Evolutionary conservation across 2,888 invertebrate genomes (phyloP), one percentile per base, ranked within the genome.

Genomic region (Andrena minutula): DNA sequence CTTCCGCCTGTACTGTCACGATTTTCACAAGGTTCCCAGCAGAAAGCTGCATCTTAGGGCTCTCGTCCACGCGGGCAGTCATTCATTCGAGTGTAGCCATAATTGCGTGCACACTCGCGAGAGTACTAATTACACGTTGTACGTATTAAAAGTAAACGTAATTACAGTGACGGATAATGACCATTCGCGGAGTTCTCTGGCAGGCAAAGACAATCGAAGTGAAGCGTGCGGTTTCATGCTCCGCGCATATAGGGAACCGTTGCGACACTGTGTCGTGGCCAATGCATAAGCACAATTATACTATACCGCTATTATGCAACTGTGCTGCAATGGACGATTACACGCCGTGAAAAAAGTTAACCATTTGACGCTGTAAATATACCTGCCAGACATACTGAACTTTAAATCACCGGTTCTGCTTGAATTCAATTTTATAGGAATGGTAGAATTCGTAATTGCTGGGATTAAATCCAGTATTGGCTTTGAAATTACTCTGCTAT

Each of bases 151-250:
- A 49, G 12, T 77, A 60, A 65, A 72, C 58, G 60, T 65, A 77
- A 77, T 77, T 49, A 20, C 72, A 60, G 65, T 47, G 63, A 28
- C 41, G 35, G 53, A n/a, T 53, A 64, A 63, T 76, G 56, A 71
- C 30, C 47, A 26, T 64, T 76, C 10, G 58, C 56, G 47, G n/a
- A 26, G 26, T 53, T 58, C 10, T 28, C 26, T 60, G 49, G n/a
- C 51, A 28, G 23, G 56, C 61, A 8, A 20, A 53, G 41, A 72
- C 75, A 75, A 63, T 69, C 41, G 35, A 51, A 41, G 35, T 23
- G 49, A 51, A 41, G 41, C 49, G 8, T 10, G n/a, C 35, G 49
- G 32, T 75, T 69, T 35, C 35, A 20, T 30, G 61, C 32, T 5
- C 26, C 16, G 20, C 2, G 26, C 49, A 26, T 28, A 12, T 30